These are phyloP conservation scores for Eugnorisma glareosa DNA, from an alignment of 2,888 invertebrate species.

Conservation along the genomic window DNA sequence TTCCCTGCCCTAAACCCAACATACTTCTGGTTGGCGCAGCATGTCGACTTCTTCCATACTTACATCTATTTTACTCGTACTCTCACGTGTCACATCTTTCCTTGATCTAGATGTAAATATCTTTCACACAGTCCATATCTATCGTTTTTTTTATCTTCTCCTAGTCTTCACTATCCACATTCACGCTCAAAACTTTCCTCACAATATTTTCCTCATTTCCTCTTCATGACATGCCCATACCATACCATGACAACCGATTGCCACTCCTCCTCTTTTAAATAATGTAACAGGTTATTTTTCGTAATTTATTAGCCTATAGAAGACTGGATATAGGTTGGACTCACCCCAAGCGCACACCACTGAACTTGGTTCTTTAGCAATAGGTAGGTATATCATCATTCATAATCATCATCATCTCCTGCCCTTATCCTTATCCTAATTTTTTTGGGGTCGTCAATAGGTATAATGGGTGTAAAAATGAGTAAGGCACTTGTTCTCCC, in stretches of 20 bases:
- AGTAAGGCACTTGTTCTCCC: no score
- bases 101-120: no score
- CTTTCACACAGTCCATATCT: no score
- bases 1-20: not conserved
- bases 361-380: not conserved
- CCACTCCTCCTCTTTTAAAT: not conserved
- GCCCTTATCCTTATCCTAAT: no score
- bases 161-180: no score
- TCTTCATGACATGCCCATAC: not conserved
- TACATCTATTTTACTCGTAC: not conserved
- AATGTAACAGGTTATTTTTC: not conserved
- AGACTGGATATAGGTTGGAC: no score
- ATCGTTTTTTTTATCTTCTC: no score
- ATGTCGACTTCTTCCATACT: not conserved
- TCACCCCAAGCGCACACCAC: not conserved
- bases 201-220: not conserved
- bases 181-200: not conserved
- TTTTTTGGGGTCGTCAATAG: no score
- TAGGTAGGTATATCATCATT: no score
- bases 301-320: no score
- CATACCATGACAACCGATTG: not conserved
- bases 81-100: not conserved
- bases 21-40: not conserved
- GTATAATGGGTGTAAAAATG: no score
- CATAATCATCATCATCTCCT: no score